Conservation (phyloP, 2,888 invertebrate species). For the Tupiocoris notatus region DNA sequence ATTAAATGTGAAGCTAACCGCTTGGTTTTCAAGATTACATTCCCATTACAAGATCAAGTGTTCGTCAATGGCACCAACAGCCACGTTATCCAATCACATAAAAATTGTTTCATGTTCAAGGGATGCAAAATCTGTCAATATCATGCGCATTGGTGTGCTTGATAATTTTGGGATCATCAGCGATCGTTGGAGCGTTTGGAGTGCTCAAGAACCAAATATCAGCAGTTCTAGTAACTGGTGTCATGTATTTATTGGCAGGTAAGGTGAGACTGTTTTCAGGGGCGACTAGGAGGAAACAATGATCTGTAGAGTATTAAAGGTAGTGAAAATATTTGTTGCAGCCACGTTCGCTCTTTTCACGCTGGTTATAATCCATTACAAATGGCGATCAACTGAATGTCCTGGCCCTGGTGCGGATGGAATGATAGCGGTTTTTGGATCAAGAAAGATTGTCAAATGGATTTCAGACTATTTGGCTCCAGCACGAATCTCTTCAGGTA, state of each 20-base stretch:
- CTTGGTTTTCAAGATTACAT: neutral
- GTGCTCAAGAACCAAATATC: constrained; percentile 89
- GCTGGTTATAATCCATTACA: constrained; percentile 88
- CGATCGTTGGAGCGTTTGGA: constrained; percentile 84
- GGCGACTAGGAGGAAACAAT: neutral
- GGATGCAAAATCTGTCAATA: constrained; percentile 94
- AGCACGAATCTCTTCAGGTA: constrained; percentile 72
- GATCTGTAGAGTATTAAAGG: neutral
- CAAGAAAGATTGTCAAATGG: constrained; percentile 42
- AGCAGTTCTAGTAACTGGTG: constrained; percentile 88
- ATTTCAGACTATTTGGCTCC: constrained; percentile 51
- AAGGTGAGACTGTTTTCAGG: too few species aligned
- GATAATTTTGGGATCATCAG: constrained; percentile 82
- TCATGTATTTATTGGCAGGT: constrained; percentile 92
- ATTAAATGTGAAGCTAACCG: too few species aligned
- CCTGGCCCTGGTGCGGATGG: constrained; percentile 51
- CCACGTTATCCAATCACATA: too few species aligned
- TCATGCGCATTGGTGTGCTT: constrained; percentile 90
- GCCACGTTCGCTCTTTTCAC: constrained; percentile 89
- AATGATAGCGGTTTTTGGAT: constrained; percentile 55
- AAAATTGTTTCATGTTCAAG: too few species aligned
- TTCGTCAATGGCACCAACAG: too few species aligned
- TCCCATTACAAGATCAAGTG: neutral
- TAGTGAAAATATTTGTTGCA: constrained; percentile 52
- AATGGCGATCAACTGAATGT: constrained; percentile 57